Evolutionary conservation across 37 sponge, comb jelly and placozoan species (phyloP), one percentile per base, ranked within the genome.

Genomic region (Chondrilla cf. caribensis): DNA sequence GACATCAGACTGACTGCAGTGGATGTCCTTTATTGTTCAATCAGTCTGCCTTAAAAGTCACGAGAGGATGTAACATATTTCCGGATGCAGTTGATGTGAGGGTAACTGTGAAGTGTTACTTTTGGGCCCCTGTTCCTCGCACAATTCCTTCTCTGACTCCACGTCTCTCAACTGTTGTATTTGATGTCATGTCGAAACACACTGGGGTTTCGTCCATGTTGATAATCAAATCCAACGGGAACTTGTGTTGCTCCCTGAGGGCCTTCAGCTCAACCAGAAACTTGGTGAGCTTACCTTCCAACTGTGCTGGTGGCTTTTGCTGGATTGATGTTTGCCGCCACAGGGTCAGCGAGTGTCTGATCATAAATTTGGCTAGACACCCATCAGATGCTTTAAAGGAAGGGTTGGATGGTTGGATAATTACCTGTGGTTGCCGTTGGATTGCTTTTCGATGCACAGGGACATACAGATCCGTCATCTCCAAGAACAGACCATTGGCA

Each of bases 381-480:
- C 84, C 84, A 84, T 84, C 84, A 59, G 84, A 84, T 40, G 84
- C 84, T 42, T 62, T 58, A 66, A 84, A 84, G 22, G 75, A 62
- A 0, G 84, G 65, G 7, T 73, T 55, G 0, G 14, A 2, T 15
- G 57, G 37, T 51, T n/a, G 1, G 8, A 82, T 38, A 1, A 67
- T 7, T 17, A 18, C 35, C 35, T 8, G 7, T 55, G 84, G 58
- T 32, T 82, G 68, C 15, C 33, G 1, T 22, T 54, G 58, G 42
- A 82, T 82, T 9, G 26, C 11, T 70, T 68, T 41, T 18, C 72
- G 58, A 2, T 24, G 51, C 9, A 83, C 76, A 72, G 75, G 76
- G 22, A 83, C 26, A 2, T 73, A 29, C 60, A 67, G 37, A 36
- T 84, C 78, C 15, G 78, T 18, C 29, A 43, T 60, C 37, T 84